A percentile compares a stretch with the other conserved stretches of the same genome.
phyloP scores from a whole-genome alignment of 2,797 vertebrate species.

The Buphagus erythrorhynchus region DNA sequence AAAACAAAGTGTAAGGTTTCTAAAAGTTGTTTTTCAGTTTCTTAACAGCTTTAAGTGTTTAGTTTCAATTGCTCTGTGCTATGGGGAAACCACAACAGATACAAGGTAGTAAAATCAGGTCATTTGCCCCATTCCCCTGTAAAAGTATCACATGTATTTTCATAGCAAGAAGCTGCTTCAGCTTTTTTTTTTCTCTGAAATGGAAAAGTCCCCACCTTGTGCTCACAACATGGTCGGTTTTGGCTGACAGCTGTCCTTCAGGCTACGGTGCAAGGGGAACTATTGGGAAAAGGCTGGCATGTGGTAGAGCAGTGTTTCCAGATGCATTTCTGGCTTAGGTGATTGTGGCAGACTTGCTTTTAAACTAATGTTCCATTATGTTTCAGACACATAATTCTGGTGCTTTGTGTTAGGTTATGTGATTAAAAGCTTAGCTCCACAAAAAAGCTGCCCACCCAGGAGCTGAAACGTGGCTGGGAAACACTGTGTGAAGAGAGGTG shows the following conservation, averaged over 20 bases:
- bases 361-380: not conserved
- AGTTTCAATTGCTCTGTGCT: not conserved
- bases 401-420: not conserved
- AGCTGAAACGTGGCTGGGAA: not conserved
- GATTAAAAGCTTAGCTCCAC: not conserved
- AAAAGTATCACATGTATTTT: not conserved
- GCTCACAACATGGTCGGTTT: not conserved
- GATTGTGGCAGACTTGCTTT: not conserved
- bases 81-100: slow-evolving; percentile 21
- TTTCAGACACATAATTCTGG: not conserved
- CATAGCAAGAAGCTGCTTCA: not conserved
- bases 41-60: not conserved
- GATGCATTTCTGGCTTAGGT: not conserved
- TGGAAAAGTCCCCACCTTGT: not conserved
- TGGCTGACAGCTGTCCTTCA: not conserved
- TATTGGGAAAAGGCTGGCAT: not conserved
- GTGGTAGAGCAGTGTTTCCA: not conserved
- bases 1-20: not conserved
- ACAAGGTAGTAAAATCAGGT: slow-evolving; percentile 43
- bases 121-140: not conserved
- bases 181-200: not conserved
- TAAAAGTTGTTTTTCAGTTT: slow-evolving; percentile 20
- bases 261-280: not conserved
- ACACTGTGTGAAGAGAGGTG: fast-evolving
- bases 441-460: not conserved